Evolutionary conservation across 2,113 vertebrate genomes (phyloP).

Genomic region (Martes martes): DNA sequence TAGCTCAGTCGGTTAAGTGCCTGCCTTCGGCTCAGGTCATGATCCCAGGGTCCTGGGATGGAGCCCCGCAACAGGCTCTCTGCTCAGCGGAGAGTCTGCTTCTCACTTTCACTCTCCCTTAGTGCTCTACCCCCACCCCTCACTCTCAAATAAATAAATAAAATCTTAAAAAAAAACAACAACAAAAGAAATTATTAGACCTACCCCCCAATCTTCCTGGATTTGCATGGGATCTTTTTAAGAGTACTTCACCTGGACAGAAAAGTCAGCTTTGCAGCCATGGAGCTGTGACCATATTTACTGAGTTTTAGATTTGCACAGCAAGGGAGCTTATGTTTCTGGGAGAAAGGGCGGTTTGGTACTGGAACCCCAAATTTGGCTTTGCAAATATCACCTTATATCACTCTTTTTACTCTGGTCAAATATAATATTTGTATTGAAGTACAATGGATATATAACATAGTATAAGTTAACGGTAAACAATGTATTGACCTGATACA

Average conservation of each 20-base stretch:
- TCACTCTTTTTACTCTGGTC: neutral
- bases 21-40: neutral
- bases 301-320: neutral
- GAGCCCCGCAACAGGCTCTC: too few relatives aligned
- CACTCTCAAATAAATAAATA: neutral
- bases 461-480: neutral
- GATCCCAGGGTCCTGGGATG: neutral
- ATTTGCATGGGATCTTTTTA: neutral
- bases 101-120: neutral
- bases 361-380: neutral
- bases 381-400: neutral
- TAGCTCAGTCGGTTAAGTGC: neutral
- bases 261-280: neutral
- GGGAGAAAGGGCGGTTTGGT: neutral
- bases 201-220: neutral
- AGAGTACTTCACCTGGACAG: neutral
- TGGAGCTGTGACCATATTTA: neutral
- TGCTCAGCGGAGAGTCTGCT: too few relatives aligned
- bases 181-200: neutral
- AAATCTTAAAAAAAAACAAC: neutral
- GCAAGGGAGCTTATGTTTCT: neutral
- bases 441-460: neutral
- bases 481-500: too few relatives aligned
- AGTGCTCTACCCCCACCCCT: neutral
- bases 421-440: neutral